These are phyloP conservation scores for Mandrillus leucophaeus DNA, from an alignment of 2,113 vertebrate genomes.

Conservation along the genomic window DNA sequence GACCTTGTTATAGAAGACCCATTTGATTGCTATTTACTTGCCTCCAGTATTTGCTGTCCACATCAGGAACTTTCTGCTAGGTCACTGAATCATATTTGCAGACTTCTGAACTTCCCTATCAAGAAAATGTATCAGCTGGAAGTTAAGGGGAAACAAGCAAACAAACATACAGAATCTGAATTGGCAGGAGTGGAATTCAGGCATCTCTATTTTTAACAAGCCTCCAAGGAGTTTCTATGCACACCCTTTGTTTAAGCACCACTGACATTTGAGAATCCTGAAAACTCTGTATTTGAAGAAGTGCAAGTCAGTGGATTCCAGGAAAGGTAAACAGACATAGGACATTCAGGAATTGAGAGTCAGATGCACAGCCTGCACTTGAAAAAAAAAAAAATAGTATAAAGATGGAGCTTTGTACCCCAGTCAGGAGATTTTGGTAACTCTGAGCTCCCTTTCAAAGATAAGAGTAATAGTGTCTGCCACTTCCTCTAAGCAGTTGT, in stretches of 20 bases:
- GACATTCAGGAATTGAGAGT: background rate
- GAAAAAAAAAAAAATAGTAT: background rate
- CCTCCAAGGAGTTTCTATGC: background rate
- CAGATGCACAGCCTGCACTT: background rate
- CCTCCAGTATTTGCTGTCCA: background rate
- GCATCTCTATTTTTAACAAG: background rate
- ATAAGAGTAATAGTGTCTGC: background rate
- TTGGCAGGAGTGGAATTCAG: background rate
- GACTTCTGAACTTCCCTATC: background rate
- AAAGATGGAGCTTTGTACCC: background rate
- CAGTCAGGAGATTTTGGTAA: background rate
- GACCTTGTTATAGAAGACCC: background rate
- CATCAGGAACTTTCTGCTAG: background rate
- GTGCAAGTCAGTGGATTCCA: background rate
- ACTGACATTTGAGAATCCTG: background rate
- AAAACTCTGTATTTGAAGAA: background rate
- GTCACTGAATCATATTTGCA: background rate
- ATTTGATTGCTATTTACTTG: background rate
- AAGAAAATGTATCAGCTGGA: background rate
- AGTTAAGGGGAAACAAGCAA: too few relatives aligned
- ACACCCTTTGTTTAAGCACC: background rate
- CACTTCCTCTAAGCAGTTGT: background rate
- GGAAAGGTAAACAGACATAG: background rate
- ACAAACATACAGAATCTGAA: background rate
- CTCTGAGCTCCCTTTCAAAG: background rate